phyloP scores from a whole-genome alignment of 2,797 vertebrate species.

The Lophotriccus pileatus region DNA sequence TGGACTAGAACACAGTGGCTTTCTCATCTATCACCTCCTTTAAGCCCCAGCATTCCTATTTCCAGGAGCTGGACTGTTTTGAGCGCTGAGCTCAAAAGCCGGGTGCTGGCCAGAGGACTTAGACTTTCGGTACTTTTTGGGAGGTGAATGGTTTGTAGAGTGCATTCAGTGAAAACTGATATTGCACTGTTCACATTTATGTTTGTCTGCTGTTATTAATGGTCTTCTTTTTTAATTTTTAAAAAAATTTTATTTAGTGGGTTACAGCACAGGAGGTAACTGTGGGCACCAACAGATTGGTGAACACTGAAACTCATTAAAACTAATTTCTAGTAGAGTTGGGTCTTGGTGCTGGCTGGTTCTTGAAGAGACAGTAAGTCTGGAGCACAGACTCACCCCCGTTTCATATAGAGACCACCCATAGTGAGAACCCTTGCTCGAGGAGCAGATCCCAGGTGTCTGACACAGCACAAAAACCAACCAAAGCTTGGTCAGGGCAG shows the following conservation, averaged over 20 bases:
- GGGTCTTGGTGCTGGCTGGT: background rate
- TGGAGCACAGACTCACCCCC: background rate
- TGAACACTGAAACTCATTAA: background rate
- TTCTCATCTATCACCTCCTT: background rate
- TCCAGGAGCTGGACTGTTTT: background rate
- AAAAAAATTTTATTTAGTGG: background rate
- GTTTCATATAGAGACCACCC: background rate
- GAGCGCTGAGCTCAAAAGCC: background rate
- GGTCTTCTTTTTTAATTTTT: background rate
- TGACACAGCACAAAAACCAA: background rate
- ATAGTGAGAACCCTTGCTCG: background rate
- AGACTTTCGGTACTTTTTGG: background rate
- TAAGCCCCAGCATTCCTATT: background rate
- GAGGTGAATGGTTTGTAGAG: background rate
- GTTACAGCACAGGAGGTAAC: background rate
- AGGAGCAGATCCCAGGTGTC: background rate
- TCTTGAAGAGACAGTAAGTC: background rate
- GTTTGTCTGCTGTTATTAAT: background rate
- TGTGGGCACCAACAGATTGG: fast-evolving
- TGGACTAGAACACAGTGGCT: constrained; percentile 8
- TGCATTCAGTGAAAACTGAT: background rate
- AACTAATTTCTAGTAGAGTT: background rate
- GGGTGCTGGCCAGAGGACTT: background rate
- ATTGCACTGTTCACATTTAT: background rate
- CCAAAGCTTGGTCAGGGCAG: background rate